A percentile compares a stretch with the other conserved stretches of the same genome.
Evolutionary conservation across 1,140 invertebrate species (phyloP).

Genomic region (Aphis gossypii): DNA sequence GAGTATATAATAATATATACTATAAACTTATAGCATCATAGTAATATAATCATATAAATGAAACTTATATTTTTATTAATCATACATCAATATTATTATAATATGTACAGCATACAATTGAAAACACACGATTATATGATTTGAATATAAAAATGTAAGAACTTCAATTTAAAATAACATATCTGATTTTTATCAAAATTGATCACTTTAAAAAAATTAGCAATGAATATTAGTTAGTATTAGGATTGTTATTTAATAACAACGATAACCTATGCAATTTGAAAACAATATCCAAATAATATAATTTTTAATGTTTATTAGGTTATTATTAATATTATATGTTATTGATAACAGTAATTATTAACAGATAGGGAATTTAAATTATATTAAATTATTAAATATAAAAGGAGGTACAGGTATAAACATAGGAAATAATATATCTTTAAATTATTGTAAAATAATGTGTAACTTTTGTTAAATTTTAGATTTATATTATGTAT

Average conservation of each 20-base stretch:
- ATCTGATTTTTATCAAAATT: background rate
- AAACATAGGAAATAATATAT: background rate
- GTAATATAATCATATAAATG: background rate
- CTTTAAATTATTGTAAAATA: background rate
- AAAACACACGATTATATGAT: background rate
- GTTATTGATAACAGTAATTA: too few species aligned
- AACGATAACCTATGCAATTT: background rate
- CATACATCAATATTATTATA: background rate
- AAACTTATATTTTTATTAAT: background rate
- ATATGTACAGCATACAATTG: background rate
- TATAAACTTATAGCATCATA: background rate
- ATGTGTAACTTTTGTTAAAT: conserved; percentile 1
- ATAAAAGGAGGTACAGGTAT: background rate
- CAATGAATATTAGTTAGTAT: background rate
- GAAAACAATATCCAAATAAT: background rate
- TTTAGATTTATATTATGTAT: background rate
- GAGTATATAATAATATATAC: background rate
- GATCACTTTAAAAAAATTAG: background rate
- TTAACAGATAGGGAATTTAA: too few species aligned
- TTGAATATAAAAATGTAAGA: background rate
- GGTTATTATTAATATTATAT: too few species aligned
- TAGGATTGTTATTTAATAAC: background rate
- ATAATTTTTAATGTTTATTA: too few species aligned
- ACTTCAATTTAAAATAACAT: background rate
- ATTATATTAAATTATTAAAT: too few species aligned